A percentile compares a stretch with the other conserved stretches of the same genome.
phyloP scores from a whole-genome alignment of 2,797 vertebrate species.

The Hafferia zeledoni region DNA sequence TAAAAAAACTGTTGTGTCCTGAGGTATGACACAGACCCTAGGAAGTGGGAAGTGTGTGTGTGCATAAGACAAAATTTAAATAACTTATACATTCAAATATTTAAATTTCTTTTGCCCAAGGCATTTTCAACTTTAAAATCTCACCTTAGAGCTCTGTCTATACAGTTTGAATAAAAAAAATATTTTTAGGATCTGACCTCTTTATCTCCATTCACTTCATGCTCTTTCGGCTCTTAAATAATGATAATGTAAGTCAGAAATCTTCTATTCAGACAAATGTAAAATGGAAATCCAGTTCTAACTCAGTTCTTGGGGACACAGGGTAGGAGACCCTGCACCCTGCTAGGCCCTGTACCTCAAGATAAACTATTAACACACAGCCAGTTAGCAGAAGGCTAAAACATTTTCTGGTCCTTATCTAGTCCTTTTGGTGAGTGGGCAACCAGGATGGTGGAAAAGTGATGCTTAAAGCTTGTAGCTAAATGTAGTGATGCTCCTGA shows the following conservation, averaged over 20 bases:
- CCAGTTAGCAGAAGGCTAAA: not conserved
- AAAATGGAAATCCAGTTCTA: not conserved
- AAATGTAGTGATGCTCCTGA: not conserved
- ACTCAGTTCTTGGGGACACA: not conserved
- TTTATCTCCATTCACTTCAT: not conserved
- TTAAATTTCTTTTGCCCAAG: not conserved
- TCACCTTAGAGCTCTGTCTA: not conserved
- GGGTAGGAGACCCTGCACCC: accelerated
- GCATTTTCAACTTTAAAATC: not conserved
- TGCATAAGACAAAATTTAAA: not conserved
- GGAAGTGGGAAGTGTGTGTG: not conserved
- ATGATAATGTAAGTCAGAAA: not conserved
- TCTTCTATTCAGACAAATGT: not conserved
- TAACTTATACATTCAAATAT: not conserved
- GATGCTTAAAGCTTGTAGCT: not conserved
- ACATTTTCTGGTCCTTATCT: not conserved
- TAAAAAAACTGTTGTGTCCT: accelerated
- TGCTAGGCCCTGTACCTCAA: not conserved
- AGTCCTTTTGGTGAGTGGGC: not conserved
- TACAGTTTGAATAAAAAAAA: not conserved
- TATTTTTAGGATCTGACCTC: not conserved
- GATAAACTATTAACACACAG: not conserved
- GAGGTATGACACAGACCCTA: not conserved
- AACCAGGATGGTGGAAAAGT: not conserved
- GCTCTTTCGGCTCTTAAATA: not conserved